Evolutionary conservation across 2,888 invertebrate genomes (phyloP).

Genomic region (Conops quadrifasciatus): DNA sequence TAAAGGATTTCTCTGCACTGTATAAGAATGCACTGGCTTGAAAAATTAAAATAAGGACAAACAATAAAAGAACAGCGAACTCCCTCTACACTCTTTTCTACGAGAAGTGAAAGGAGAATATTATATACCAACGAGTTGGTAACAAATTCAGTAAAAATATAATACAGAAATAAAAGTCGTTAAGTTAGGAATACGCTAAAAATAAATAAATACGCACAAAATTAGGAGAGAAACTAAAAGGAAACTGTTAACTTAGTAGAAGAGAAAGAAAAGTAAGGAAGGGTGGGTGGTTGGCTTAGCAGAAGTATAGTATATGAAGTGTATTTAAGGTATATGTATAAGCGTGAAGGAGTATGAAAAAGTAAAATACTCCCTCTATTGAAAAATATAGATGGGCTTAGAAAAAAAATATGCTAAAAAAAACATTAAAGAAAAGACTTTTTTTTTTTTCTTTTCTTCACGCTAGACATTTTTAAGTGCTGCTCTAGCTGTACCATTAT

Average conservation of each 20-base stretch:
- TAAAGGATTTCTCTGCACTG: not conserved
- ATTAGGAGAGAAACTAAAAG: not conserved
- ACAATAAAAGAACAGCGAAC: not conserved
- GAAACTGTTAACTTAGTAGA: not conserved
- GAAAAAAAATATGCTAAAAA: not conserved
- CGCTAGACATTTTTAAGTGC: not conserved
- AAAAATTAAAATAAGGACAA: not conserved
- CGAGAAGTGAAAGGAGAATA: too few species aligned
- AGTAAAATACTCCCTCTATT: too few species aligned
- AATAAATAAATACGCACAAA: not conserved
- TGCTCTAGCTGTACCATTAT: not conserved
- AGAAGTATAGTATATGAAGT: too few species aligned
- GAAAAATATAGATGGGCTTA: too few species aligned
- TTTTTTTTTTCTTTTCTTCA: not conserved
- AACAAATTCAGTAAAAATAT: conserved; percentile 4
- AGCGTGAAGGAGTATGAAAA: too few species aligned
- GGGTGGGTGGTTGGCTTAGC: too few species aligned
- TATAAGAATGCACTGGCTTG: not conserved
- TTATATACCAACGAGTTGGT: not conserved
- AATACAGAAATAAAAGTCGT: not conserved
- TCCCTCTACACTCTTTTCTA: too few species aligned
- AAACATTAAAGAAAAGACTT: not conserved
- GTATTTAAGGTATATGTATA: too few species aligned
- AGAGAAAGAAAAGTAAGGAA: not conserved
- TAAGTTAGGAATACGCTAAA: not conserved